phyloP scores from a whole-genome alignment of 2,888 invertebrate species.

The Chirona hameri region DNA sequence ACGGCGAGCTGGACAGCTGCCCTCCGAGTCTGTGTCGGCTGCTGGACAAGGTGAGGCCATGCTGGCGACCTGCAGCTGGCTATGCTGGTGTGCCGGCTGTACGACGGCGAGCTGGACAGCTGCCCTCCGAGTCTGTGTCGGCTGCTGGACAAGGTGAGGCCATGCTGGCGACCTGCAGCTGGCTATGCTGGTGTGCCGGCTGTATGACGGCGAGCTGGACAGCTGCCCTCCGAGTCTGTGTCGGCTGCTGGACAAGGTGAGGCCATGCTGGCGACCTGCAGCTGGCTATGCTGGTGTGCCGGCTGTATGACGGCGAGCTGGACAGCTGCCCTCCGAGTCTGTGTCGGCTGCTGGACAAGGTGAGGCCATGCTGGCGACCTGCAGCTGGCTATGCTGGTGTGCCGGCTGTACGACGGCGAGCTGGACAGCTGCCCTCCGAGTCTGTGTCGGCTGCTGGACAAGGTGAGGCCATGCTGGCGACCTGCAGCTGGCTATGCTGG shows the following conservation, averaged over 20 bases:
- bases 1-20: constrained; percentile 61
- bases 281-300: constrained; percentile 86
- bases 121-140: constrained; percentile 67
- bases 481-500: constrained; percentile 90
- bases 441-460: constrained; percentile 69
- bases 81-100: constrained; percentile 85
- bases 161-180: constrained; percentile 91
- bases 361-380: constrained; percentile 85
- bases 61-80: constrained; percentile 92
- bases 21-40: constrained; percentile 68
- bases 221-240: constrained; percentile 66
- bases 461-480: constrained; percentile 88
- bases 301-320: constrained; percentile 71
- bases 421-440: constrained; percentile 63
- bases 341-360: constrained; percentile 74
- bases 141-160: constrained; percentile 76
- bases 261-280: constrained; percentile 91
- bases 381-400: constrained; percentile 90
- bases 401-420: constrained; percentile 75
- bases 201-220: constrained; percentile 70
- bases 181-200: constrained; percentile 85
- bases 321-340: constrained; percentile 67
- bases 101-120: constrained; percentile 64
- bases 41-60: constrained; percentile 80
- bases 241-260: constrained; percentile 74